Evolutionary conservation across 2,113 vertebrate genomes (phyloP), one percentile per base, ranked within the genome.

Genomic region (Apus apus): DNA sequence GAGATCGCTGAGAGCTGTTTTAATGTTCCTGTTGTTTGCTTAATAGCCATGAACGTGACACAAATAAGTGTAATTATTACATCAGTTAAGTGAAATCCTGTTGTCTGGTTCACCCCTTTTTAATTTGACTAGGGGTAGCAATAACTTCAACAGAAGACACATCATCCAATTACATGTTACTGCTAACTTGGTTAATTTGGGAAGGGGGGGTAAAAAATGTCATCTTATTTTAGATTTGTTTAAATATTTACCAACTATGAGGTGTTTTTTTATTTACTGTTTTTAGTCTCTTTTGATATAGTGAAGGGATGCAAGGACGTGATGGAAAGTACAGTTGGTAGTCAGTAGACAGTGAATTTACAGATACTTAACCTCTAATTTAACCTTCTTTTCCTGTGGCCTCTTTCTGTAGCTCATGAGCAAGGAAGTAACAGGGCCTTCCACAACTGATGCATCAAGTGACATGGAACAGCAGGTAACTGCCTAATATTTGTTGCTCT

Each of bases 381-480:
- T 72, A 67, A 68, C 13, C 12, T 60, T 72, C 25, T 83, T 64
- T 87, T 71, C 14, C 38, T 79, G 15, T 87, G 73, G 23, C 17
- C 11, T 79, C 46, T 96, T 93, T 90, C 95, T 85, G 45, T 96
- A 99, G 99, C 98, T 99, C 65, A 99, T 99, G 98, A 99, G 97
- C 96, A 99, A 98, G 97, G 99, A 99, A 93, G 91, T 96, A 56
- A 25, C 97, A 4, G 91, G 89, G 90, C 97, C 97, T 54, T 97
- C 98, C 95, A 94, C 97, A 73, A 95, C 96, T 71, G 99, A 99
- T 88, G 68, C 97, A 53, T 85, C 98, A 11, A 98, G 98, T 91
- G 98, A 99, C 90, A 30, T 98, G 93, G 99, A 99, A 29, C 98
- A 98, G 40, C 99, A 99, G 98, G 99, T 99, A 96, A 97, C 22